Base-by-base conservation (phyloP, 2,888 invertebrate species). In the Microchrysa polita region DNA sequence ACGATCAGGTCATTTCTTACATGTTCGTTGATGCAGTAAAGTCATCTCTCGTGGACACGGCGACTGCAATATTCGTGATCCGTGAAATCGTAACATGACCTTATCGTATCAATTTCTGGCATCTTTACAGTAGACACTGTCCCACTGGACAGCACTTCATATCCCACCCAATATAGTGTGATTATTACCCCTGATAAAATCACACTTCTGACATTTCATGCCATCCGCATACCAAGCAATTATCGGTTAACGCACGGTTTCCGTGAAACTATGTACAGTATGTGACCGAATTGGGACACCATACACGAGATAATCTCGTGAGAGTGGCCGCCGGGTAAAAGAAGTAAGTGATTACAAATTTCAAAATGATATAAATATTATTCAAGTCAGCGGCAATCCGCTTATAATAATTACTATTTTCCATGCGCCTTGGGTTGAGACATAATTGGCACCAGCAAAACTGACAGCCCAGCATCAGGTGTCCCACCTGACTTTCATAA, bases 61-160 rank as follows among this genome's bases (percentile, higher is more conserved):
- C 42, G 16, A 40, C 16, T 61, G 27, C 27, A 16, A 40, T n/a
- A n/a, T 61, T 40, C 61, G 61, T 34, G 42, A 42, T 16, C 67
- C 53, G 53, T 52, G 67, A 67, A 67, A 67, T 27, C 67, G 67
- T 67, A 67, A 53, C 53, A 53, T 67, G 52, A 53, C 52, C 53
- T 67, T 67, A 67, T 67, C 67, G 53, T 67, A 67, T 67, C 67
- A 52, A 27, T 67, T 53, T 22, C 67, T 52, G 67, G 67, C 52
- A 67, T 67, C 67, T 67, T 67, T 67, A 67, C 67, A 67, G 67
- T 67, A 67, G 67, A 52, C 48, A 52, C n/a, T n/a, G n/a, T n/a
- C n/a, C n/a, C n/a, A 53, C 53, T 53, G 53, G 53, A 53, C 53
- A 53, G 67, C 53, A 27, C 53, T 27, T 67, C 53, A 67, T 53